Evolutionary conservation across 2,113 vertebrate species (phyloP).

Genomic region (Microcebus jonahi): DNA sequence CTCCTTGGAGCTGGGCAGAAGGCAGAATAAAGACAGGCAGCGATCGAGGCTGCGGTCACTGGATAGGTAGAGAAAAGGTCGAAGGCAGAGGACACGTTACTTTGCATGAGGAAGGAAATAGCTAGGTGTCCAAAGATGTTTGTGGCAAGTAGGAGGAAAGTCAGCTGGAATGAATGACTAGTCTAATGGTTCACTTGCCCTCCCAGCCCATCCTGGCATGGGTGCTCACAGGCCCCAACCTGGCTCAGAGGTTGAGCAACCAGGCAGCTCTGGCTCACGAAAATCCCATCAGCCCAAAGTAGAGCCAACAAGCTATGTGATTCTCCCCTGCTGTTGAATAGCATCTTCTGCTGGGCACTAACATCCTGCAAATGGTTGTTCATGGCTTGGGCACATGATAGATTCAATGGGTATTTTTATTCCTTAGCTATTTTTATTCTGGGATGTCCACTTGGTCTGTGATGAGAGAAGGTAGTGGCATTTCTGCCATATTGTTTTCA

Average conservation of each 20-base stretch:
- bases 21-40: background rate
- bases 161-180: background rate
- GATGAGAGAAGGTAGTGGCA: background rate
- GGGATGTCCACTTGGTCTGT: background rate
- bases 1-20: background rate
- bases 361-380: background rate
- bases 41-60: background rate
- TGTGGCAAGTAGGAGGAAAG: background rate
- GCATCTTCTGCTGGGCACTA: background rate
- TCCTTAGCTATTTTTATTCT: background rate
- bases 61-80: background rate
- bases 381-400: background rate
- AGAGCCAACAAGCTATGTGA: background rate
- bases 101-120: background rate
- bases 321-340: background rate
- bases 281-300: background rate
- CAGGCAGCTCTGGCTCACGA: background rate
- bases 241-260: background rate
- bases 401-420: background rate
- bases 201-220: background rate
- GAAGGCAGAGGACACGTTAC: background rate
- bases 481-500: background rate
- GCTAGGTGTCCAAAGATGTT: background rate
- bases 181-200: background rate
- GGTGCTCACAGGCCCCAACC: background rate